Evolutionary conservation across 2,888 invertebrate genomes (phyloP).

Genomic region (Seira musarum): DNA sequence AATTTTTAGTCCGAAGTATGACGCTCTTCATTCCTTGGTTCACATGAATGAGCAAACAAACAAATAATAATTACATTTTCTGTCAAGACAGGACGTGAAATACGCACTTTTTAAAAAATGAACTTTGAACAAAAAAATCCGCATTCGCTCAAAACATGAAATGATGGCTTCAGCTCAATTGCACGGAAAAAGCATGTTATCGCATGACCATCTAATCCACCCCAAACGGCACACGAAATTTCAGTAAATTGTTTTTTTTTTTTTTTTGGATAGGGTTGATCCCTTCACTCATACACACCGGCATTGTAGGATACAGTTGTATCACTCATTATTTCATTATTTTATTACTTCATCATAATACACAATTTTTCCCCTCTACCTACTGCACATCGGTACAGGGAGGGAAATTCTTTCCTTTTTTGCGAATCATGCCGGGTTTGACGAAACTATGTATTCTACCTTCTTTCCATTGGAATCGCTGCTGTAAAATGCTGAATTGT

Average conservation of each 20-base stretch:
- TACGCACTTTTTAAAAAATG: conserved; percentile 19
- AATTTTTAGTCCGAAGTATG: no score
- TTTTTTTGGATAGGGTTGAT: conserved; percentile 6
- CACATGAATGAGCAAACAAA: conserved; percentile 30
- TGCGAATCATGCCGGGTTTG: no score
- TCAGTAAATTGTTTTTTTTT: neutral
- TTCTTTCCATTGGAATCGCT: no score
- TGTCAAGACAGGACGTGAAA: conserved; percentile 54
- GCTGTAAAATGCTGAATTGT: no score
- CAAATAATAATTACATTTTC: conserved; percentile 12
- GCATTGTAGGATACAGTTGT: neutral
- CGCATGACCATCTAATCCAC: conserved; percentile 1
- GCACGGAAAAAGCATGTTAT: neutral
- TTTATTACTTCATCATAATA: conserved; percentile 17
- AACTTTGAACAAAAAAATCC: conserved; percentile 7
- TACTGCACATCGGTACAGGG: neutral
- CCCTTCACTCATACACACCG: neutral
- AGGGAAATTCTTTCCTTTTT: no score
- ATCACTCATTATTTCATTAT: conserved; percentile 20
- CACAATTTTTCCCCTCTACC: neutral
- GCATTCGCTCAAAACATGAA: neutral
- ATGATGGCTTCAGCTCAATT: neutral
- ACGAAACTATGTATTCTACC: no score
- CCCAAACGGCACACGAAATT: neutral
- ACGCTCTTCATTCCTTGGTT: neutral